A percentile compares a stretch with the other conserved stretches of the same genome.
Conservation (phyloP, 2,888 invertebrate genomes). For the Ctena decussata region DNA sequence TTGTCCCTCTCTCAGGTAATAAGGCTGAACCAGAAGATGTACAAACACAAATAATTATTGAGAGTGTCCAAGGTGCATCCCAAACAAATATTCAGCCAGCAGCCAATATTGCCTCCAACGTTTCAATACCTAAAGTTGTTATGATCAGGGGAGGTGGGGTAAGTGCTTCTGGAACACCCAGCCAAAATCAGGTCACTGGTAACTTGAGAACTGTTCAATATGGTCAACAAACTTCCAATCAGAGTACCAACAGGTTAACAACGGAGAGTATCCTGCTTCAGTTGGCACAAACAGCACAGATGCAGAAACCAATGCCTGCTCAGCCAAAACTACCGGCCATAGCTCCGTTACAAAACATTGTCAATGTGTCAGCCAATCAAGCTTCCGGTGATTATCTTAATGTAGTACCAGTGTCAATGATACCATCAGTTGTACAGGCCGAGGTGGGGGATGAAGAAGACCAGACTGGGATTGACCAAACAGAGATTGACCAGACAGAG, state of each 20-base stretch:
- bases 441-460: neutral
- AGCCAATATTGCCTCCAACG: neutral
- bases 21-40: neutral
- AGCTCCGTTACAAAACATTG: neutral
- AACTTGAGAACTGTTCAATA: neutral
- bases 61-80: neutral
- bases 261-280: neutral
- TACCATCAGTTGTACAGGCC: neutral
- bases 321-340: neutral
- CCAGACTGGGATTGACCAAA: neutral
- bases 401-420: neutral
- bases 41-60: neutral
- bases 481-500: neutral
- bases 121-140: neutral
- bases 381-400: neutral
- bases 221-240: neutral
- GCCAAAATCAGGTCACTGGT: neutral
- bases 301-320: conserved; percentile 3
- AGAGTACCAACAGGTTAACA: neutral
- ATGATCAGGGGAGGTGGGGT: neutral
- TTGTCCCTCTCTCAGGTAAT: neutral
- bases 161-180: neutral
- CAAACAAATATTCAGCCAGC: neutral
- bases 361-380: neutral
- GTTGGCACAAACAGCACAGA: neutral